Evolutionary conservation across 1,140 invertebrate genomes (phyloP), one percentile per base, ranked within the genome.

Genomic region (Coboldia fuscipes): DNA sequence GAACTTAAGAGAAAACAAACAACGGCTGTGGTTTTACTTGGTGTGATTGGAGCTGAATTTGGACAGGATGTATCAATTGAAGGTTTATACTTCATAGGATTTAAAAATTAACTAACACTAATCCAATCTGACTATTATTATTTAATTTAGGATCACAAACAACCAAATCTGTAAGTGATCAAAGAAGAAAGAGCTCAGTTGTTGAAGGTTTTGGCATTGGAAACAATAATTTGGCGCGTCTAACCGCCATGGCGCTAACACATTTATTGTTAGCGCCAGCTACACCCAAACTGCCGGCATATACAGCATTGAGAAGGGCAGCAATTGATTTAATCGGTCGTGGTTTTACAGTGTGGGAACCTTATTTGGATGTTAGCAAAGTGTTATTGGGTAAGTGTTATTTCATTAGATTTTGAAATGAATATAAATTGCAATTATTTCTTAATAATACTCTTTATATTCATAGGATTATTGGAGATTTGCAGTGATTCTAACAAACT

Each of bases 271-370:
- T 94, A 28, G 72, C 85, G 16, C 81, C 88, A 16, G 69, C 84
- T 13, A 73, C 72, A 15, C 55, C 67, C 2, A 75, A 80, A 42
- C 58, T 96, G 35, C 89, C 89, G 1, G 61, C 81, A 12, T 79
- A 93, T 56, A 93, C 89, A 12, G 74, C 89, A 1, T 60, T 97
- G 18, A 62, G 93, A 13, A 60, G 93, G 39, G 92, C 94, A 13
- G 90, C 94, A 3, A 93, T 98, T 29, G 94, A 98, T 67, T 65
- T 99, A 30, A 75, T 93, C 39, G 83, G 94, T 1, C 67, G 93
- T 30, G 94, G 94, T 18, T 99, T 98, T 53, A 89, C 85, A 1
- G 88, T 97, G 0, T 99, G 94, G 94, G 92, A 98, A 55, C 90
- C 92, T 0, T 94, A 97, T 56, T 54, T 99, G 15, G 93, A 98